Conservation (phyloP, 2,797 vertebrate genomes). For the Argyrosomus regius region DNA sequence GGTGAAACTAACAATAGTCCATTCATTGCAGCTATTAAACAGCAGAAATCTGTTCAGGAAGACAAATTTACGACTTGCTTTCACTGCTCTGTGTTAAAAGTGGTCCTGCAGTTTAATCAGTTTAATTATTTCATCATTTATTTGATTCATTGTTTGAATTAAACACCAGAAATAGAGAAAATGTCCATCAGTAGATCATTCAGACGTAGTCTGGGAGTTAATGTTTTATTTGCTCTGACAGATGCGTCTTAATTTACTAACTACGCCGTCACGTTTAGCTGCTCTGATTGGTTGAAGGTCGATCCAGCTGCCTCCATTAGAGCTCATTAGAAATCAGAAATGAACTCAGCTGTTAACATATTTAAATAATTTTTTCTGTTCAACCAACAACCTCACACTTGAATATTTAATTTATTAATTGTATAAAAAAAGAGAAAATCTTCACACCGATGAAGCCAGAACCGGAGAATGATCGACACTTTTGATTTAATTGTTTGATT, state of each 20-base stretch:
- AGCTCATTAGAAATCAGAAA: no score
- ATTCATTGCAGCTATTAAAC: constrained; percentile 41
- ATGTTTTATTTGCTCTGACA: no score
- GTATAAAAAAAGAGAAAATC: background rate
- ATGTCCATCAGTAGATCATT: background rate
- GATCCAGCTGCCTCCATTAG: no score
- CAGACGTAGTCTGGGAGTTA: no score
- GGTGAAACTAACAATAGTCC: constrained; percentile 35
- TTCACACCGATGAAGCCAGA: background rate
- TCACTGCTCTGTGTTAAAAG: background rate
- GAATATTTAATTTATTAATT: background rate
- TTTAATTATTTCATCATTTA: background rate
- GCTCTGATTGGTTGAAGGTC: no score
- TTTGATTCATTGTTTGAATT: background rate
- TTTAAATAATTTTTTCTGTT: no score
- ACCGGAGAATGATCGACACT: background rate
- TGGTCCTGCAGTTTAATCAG: background rate
- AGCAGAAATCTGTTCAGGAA: background rate
- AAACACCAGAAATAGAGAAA: background rate
- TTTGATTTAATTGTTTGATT: background rate
- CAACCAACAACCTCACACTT: fast-evolving
- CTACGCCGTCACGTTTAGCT: no score
- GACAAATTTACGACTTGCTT: background rate
- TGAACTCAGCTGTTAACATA: no score
- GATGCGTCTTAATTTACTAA: no score